These are phyloP conservation scores for Aplochiton taeniatus DNA, from an alignment of 2,797 vertebrate genomes.

Conservation along the genomic window DNA sequence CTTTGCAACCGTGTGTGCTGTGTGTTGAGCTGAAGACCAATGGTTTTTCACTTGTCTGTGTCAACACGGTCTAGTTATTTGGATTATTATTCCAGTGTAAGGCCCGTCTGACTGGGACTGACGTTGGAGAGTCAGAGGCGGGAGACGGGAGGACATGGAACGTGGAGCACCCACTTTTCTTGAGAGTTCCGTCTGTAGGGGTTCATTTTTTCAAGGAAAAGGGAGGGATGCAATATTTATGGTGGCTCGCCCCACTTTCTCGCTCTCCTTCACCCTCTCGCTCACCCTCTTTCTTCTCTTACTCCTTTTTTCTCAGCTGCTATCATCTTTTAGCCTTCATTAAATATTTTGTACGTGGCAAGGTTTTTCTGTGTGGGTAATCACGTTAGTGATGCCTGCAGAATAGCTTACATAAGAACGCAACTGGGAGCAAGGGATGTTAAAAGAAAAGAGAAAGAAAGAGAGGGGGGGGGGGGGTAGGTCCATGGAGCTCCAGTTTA, in stretches of 20 bases:
- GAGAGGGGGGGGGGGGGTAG: not conserved
- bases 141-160: too few species aligned
- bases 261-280: not conserved
- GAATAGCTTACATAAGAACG: constrained; percentile 39
- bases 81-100: too few species aligned
- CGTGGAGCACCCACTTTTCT: not conserved
- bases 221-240: constrained; percentile 24
- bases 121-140: too few species aligned
- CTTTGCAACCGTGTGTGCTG: too few species aligned
- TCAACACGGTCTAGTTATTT: too few species aligned
- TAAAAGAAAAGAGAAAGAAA: constrained; percentile 10
- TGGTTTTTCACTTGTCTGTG: too few species aligned
- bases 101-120: too few species aligned
- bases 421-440: constrained; percentile 22
- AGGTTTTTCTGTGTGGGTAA: constrained; percentile 37
- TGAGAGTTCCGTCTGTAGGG: constrained; percentile 9
- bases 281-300: not conserved
- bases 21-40: too few species aligned
- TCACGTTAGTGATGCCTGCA: constrained; percentile 44
- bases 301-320: constrained; percentile 11
- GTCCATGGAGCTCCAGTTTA: too few species aligned
- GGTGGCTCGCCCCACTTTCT: not conserved
- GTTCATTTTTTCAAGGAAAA: constrained; percentile 2
- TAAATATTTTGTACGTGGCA: constrained; percentile 41
- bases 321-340: constrained; percentile 37